Base-by-base conservation (phyloP, 2,797 vertebrate species). In the Mormyrops boulengeri region DNA sequence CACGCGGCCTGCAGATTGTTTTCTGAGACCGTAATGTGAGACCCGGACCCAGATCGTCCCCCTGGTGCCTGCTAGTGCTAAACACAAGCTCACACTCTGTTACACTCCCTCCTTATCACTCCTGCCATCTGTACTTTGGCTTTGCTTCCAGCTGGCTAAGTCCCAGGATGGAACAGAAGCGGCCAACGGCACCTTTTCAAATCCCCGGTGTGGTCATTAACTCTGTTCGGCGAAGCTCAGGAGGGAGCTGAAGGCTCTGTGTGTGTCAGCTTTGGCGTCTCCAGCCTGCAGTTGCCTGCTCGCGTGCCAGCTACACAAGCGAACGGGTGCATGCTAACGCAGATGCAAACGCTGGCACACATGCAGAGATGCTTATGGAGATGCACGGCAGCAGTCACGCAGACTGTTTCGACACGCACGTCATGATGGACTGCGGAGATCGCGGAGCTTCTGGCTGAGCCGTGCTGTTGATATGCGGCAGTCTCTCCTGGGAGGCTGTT, bases 91-190 rank as follows among this genome's bases (percentile, higher is more conserved):
- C 85, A 41, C 62, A 22, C 66, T 62, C 57, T 4, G 30, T 38
- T 73, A 73, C 66, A 73, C 73, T 80, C 88, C 80, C 88, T 82
- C 41, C 49, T 55, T 88, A 53, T 84, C 88, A 26, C 50, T 84
- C 49, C 69, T 82, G 55, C 88, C 47, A 53, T 52, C 69, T 88
- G 47, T 49, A 55, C 44, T 84, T 50, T 84, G 22, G 19, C 38
- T 50, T 19, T 26, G 17, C 57, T 73, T 73, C 38, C 87, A 66
- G 41, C 38, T 73, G 34, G 62, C 62, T 38, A 19, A 57, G 22
- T 57, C 85, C 85, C 85, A 87, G 30, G 85, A 60, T 44, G 69
- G 82, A 50, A 80, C 47, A 38, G 30, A 19, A 80, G 69, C 22
- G 14, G 88, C 47, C 12, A 53, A 88, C 26, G 62, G 44, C 44